Conservation (phyloP, 2,888 invertebrate species). For the Drosophila algonquin region DNA sequence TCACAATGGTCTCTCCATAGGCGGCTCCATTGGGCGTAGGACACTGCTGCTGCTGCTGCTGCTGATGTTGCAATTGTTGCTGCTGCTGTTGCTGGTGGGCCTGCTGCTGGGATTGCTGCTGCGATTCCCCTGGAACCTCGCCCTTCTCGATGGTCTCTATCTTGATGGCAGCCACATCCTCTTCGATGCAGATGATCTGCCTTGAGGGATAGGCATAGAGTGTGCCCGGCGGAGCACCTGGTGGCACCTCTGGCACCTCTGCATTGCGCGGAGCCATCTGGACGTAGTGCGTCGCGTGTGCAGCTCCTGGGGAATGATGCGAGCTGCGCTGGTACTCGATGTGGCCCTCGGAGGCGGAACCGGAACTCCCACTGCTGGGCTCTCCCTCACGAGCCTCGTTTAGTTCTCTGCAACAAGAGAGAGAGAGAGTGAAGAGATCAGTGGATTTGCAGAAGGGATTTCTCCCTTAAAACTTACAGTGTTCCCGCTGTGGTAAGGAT, state of each 20-base stretch:
- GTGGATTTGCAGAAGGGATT: not conserved
- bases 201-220: slow-evolving; percentile 76
- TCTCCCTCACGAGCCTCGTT: slow-evolving; percentile 80
- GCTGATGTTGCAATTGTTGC: slow-evolving; percentile 59
- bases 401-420: slow-evolving; percentile 69
- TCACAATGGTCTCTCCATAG: slow-evolving; percentile 75
- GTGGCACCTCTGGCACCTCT: slow-evolving; percentile 67
- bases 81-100: slow-evolving; percentile 56
- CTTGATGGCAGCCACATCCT: slow-evolving; percentile 80
- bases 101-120: slow-evolving; percentile 59
- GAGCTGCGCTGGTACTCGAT: slow-evolving; percentile 74
- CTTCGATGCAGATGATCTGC: slow-evolving; percentile 76
- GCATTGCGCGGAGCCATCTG: slow-evolving; percentile 81
- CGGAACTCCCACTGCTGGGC: slow-evolving; percentile 63
- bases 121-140: slow-evolving; percentile 61
- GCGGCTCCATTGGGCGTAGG: slow-evolving; percentile 75
- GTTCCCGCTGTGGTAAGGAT: slow-evolving; percentile 84
- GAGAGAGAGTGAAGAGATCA: no score
- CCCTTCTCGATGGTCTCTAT: slow-evolving; percentile 82
- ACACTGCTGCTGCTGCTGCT: slow-evolving; percentile 73
- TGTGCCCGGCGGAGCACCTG: slow-evolving; percentile 56
- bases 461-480: slow-evolving; percentile 68
- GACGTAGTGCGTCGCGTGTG: slow-evolving; percentile 69
- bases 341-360: slow-evolving; percentile 59
- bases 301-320: slow-evolving; percentile 74